These are phyloP conservation scores for Deilephila porcellus DNA, from an alignment of 2,888 invertebrate species.

Conservation along the genomic window DNA sequence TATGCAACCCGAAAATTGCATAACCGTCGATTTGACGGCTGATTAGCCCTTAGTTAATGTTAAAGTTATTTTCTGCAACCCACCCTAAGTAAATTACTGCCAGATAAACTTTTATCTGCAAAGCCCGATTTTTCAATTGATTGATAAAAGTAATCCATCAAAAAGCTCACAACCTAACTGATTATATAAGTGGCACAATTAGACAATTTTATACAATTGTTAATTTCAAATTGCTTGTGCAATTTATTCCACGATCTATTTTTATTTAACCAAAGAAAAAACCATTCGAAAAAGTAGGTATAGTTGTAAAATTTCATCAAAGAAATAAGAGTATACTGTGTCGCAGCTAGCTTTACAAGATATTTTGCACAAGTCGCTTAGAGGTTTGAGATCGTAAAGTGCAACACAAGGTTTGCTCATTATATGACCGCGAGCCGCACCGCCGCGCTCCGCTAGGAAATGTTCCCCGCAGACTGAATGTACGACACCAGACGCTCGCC, in stretches of 20 bases:
- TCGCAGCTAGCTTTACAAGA: slow-evolving; percentile 26
- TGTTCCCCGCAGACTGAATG: slow-evolving; percentile 20
- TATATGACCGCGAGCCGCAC: slow-evolving; percentile 37
- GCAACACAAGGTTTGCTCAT: slow-evolving; percentile 44
- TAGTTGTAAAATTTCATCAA: background rate
- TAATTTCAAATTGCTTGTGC: no score
- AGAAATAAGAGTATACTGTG: background rate
- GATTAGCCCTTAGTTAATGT: no score
- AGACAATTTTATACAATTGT: no score
- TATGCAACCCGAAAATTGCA: no score
- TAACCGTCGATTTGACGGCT: no score
- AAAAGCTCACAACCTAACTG: no score
- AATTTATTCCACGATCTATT: background rate
- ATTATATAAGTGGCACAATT: no score
- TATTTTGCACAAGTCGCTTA: slow-evolving; percentile 23
- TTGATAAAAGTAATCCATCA: no score
- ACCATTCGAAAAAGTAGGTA: background rate
- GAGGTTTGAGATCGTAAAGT: slow-evolving; percentile 41
- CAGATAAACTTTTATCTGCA: no score
- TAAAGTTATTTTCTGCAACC: no score
- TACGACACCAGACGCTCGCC: slow-evolving; percentile 22
- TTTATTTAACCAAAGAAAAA: background rate
- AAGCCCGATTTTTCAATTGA: no score
- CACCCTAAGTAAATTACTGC: no score
- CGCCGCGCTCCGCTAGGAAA: slow-evolving; percentile 15